These are phyloP conservation scores for Leistus spinibarbis DNA, from an alignment of 2,888 invertebrate species.

Conservation along the genomic window DNA sequence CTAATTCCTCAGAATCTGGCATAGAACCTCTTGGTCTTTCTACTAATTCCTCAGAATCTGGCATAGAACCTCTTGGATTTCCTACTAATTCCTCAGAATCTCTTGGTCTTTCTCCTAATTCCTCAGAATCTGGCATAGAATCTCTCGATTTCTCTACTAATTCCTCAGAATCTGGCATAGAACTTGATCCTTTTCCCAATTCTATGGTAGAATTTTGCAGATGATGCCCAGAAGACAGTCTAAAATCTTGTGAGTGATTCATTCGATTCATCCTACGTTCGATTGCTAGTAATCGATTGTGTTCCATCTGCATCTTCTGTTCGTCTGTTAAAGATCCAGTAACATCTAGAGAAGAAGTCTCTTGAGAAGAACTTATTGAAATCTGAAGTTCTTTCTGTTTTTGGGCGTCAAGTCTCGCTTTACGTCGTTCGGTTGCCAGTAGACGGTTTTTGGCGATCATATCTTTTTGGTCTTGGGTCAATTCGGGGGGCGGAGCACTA, in stretches of 20 bases:
- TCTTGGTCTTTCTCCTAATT: background rate
- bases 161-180: too few relatives aligned
- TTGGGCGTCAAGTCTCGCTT: constrained; percentile 24
- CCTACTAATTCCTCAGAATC: too few relatives aligned
- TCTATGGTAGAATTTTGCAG: too few relatives aligned
- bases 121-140: background rate
- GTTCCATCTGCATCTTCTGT: constrained; percentile 70
- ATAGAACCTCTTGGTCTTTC: too few relatives aligned
- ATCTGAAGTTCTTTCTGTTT: constrained; percentile 14
- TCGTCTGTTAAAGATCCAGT: constrained; percentile 63
- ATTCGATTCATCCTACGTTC: background rate
- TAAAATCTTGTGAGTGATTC: background rate
- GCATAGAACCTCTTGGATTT: too few relatives aligned
- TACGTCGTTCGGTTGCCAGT: constrained; percentile 23
- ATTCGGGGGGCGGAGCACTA: constrained; percentile 51
- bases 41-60: too few relatives aligned
- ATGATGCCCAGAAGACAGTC: background rate
- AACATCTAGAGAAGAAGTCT: constrained; percentile 45
- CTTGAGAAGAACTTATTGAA: background rate
- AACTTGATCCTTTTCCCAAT: too few relatives aligned
- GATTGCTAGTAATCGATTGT: constrained; percentile 60
- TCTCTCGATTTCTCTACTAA: too few relatives aligned
- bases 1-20: too few relatives aligned
- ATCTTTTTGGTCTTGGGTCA: constrained; percentile 69
- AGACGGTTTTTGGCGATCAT: constrained; percentile 70